Evolutionary conservation across 2,113 vertebrate genomes (phyloP).

Genomic region (Planiliza haematocheilus): DNA sequence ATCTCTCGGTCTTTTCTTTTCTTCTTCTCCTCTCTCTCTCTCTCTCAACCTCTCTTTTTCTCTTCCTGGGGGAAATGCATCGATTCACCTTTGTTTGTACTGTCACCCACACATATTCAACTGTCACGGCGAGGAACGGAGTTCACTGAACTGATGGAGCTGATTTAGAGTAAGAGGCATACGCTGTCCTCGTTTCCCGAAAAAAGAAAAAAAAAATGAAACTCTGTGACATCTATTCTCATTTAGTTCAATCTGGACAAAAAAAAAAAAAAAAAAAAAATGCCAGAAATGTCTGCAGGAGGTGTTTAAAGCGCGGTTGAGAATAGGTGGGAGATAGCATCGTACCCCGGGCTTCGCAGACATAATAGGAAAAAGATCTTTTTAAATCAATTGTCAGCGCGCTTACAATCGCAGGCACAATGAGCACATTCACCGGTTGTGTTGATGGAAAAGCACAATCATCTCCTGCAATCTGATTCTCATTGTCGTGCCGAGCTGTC

Average conservation of each 20-base stretch:
- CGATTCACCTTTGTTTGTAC: constrained; percentile 81
- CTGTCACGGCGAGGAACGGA: constrained; percentile 60
- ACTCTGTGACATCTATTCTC: constrained; percentile 58
- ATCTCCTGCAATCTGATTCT: constrained; percentile 52
- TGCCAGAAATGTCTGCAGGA: constrained; percentile 51
- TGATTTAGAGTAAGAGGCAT: constrained; percentile 63
- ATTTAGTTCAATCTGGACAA: constrained; percentile 64
- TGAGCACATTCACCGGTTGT: constrained; percentile 54
- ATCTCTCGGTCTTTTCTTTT: constrained; percentile 64
- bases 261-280: constrained; percentile 20
- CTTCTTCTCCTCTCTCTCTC: constrained; percentile 35
- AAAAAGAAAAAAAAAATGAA: constrained; percentile 61
- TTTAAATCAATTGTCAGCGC: constrained; percentile 70
- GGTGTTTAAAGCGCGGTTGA: constrained; percentile 59
- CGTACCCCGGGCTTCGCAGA: constrained; percentile 52
- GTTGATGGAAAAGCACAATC: constrained; percentile 66
- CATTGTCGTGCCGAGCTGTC: constrained; percentile 39
- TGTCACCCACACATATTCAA: constrained; percentile 75
- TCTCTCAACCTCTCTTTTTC: constrained; percentile 57
- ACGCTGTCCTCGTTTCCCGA: constrained; percentile 57
- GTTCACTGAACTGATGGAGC: constrained; percentile 62
- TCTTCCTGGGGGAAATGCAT: constrained; percentile 71
- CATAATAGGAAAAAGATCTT: constrained; percentile 63
- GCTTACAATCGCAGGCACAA: constrained; percentile 59
- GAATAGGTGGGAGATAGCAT: constrained; percentile 60